Evolutionary conservation across 2,888 invertebrate species (phyloP).

Genomic region (Thysanoteuthis rhombus): DNA sequence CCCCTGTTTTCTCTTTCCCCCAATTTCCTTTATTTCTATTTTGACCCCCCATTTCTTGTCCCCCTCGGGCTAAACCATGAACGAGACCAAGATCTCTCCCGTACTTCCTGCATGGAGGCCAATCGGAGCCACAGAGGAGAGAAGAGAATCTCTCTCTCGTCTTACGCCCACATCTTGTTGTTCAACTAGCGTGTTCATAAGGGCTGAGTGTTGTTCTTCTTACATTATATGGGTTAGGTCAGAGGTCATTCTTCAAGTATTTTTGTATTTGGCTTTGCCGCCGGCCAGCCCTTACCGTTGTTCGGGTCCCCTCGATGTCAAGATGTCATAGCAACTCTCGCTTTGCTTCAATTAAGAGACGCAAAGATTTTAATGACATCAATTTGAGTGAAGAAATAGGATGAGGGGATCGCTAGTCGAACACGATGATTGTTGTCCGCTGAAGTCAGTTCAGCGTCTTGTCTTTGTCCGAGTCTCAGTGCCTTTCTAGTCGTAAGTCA

Average conservation of each 20-base stretch:
- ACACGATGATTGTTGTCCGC: not conserved
- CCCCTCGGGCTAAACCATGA: not conserved
- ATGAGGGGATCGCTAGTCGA: not conserved
- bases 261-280: not conserved
- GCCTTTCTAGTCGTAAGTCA: not conserved
- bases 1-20: not conserved
- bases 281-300: conserved; percentile 12
- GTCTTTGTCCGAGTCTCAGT: not conserved
- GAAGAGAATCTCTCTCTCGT: not conserved
- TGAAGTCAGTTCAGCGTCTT: not conserved
- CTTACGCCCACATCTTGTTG: not conserved
- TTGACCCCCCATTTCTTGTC: not conserved
- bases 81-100: not conserved
- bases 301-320: not conserved
- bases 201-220: not conserved
- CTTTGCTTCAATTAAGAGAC: not conserved
- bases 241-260: not conserved
- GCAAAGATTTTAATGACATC: not conserved
- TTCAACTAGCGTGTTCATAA: not conserved
- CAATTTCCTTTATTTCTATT: not conserved
- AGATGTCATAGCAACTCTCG: not conserved
- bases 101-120: not conserved
- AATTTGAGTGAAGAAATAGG: not conserved
- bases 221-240: not conserved
- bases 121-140: too few species aligned